phyloP scores from a whole-genome alignment of 2,797 vertebrate species.

The Champsocephalus gunnari region DNA sequence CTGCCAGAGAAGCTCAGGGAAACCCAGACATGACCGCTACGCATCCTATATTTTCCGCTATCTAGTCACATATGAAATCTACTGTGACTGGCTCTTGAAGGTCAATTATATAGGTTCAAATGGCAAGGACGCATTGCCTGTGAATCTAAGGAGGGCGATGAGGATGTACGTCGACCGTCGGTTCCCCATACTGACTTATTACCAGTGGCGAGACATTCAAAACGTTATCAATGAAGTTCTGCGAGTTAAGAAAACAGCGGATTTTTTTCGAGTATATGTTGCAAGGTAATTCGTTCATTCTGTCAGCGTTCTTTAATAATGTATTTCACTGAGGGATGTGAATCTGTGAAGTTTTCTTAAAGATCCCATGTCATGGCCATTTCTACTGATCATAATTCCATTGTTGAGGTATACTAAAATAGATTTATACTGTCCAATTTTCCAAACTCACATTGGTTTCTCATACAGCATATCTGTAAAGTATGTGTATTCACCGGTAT shows the following conservation, averaged over 20 bases:
- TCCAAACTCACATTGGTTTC: too few species aligned
- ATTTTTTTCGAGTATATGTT: slow-evolving; percentile 74
- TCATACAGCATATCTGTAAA: too few species aligned
- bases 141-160: slow-evolving; percentile 74
- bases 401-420: too few species aligned
- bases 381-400: too few species aligned
- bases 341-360: slow-evolving; percentile 17
- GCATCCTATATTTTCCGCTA: slow-evolving; percentile 82
- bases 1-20: slow-evolving; percentile 71
- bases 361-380: too few species aligned
- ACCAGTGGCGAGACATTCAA: slow-evolving; percentile 78
- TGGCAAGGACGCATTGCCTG: slow-evolving; percentile 79
- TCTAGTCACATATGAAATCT: slow-evolving; percentile 77
- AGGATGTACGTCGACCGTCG: slow-evolving; percentile 75
- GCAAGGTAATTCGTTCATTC: slow-evolving; percentile 38
- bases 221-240: slow-evolving; percentile 81
- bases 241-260: slow-evolving; percentile 75
- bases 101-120: slow-evolving; percentile 80
- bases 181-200: slow-evolving; percentile 70
- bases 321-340: slow-evolving; percentile 31
- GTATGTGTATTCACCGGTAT: too few species aligned
- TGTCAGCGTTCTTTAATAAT: slow-evolving; percentile 26
- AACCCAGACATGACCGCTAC: slow-evolving; percentile 74
- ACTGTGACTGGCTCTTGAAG: slow-evolving; percentile 78
- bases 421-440: too few species aligned